phyloP scores from a whole-genome alignment of 2,113 vertebrate genomes.

The Lamprologus tigripictilis region DNA sequence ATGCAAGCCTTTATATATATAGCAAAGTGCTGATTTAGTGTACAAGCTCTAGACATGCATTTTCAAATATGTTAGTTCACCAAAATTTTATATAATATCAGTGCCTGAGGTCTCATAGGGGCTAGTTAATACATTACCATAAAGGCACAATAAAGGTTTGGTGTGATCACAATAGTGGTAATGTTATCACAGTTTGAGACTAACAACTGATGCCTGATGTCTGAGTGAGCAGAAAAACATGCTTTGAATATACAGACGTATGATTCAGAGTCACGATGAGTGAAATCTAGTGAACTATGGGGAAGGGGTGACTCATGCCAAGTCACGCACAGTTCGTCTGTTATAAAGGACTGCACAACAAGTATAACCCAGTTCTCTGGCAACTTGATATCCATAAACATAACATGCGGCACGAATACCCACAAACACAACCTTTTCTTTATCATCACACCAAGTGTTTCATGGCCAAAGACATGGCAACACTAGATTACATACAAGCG shows the following conservation, averaged over 20 bases:
- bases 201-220: neutral
- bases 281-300: neutral
- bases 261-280: neutral
- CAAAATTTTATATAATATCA: constrained; percentile 29
- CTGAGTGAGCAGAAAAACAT: neutral
- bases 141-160: constrained; percentile 45
- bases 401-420: neutral
- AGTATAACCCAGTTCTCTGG: neutral
- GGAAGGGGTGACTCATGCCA: neutral
- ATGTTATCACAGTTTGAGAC: constrained; percentile 7
- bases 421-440: neutral
- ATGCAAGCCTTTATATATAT: neutral
- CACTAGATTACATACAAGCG: neutral
- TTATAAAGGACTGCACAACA: neutral
- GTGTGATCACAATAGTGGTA: constrained; percentile 18
- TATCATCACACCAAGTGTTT: neutral
- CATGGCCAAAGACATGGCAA: neutral
- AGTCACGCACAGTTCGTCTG: neutral
- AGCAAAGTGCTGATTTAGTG: neutral
- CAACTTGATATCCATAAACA: neutral
- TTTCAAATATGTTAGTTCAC: constrained; percentile 16
- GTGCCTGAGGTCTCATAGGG: neutral
- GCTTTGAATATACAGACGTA: neutral
- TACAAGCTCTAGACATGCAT: neutral
- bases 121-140: constrained; percentile 28